A percentile compares a stretch with the other conserved stretches of the same genome.
These are phyloP conservation scores for Odontothrips loti DNA, from an alignment of 2,888 invertebrate genomes.

Conservation along the genomic window DNA sequence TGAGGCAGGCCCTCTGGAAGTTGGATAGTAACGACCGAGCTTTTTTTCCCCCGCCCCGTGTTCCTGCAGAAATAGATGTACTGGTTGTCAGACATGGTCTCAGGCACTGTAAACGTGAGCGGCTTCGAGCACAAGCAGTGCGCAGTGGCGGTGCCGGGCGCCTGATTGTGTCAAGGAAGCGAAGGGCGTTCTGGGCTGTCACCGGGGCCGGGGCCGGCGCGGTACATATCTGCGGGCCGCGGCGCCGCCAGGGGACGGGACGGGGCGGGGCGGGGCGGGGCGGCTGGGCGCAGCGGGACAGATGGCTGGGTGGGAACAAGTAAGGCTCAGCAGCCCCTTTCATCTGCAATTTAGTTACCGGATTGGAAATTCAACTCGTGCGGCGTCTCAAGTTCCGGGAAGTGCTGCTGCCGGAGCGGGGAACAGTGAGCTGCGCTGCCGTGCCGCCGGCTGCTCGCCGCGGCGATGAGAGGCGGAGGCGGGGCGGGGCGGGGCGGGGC, in stretches of 20 bases:
- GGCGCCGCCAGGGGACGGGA: not conserved
- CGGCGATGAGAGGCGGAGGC: not conserved
- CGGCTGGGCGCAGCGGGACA: not conserved
- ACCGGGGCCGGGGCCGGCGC: too few relatives aligned
- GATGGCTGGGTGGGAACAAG: not conserved
- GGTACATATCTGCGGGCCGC: too few relatives aligned
- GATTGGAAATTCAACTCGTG: conserved; percentile 23
- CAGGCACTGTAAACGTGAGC: too few relatives aligned
- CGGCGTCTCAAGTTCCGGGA: conserved; percentile 3
- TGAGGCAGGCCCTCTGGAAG: too few relatives aligned
- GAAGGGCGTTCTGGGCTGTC: too few relatives aligned
- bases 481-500: not conserved
- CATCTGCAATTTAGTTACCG: conserved; percentile 26
- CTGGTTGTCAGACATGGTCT: too few relatives aligned
- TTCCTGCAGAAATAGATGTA: too few relatives aligned
- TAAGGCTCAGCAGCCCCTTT: conserved; percentile 18
- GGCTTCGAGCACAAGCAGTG: too few relatives aligned
- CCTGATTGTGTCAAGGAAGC: too few relatives aligned
- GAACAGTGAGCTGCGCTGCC: not conserved
- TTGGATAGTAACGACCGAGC: too few relatives aligned
- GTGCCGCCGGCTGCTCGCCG: not conserved
- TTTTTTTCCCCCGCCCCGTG: too few relatives aligned
- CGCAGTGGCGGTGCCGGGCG: too few relatives aligned
- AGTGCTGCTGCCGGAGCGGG: not conserved
- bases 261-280: not conserved